Conservation (phyloP, 2,113 vertebrate species). For the Dolichallabes microphthalmus region DNA sequence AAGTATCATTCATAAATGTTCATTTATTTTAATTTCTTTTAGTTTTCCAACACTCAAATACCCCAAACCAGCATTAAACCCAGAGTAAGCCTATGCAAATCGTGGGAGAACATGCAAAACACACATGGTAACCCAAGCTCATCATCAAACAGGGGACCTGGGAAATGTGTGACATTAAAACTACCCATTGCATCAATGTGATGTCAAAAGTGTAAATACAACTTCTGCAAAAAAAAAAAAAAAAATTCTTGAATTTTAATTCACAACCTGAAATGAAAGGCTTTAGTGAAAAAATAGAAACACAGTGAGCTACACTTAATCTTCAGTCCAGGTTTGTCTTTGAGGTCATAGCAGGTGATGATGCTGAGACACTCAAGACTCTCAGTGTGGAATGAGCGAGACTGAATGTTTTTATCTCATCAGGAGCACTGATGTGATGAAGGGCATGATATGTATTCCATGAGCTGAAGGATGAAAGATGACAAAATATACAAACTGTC, state of each 20-base stretch:
- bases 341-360: conserved; percentile 63
- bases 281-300: conserved; percentile 6
- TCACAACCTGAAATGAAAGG: conserved; percentile 8
- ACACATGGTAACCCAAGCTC: neutral
- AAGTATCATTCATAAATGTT: too few species aligned
- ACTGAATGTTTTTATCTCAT: conserved; percentile 43
- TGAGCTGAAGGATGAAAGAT: conserved; percentile 31
- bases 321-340: conserved; percentile 57
- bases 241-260: neutral
- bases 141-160: neutral
- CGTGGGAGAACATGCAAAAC: neutral
- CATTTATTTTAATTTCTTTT: too few species aligned
- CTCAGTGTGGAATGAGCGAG: conserved; percentile 48
- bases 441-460: conserved; percentile 16
- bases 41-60: too few species aligned
- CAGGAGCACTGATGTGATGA: conserved; percentile 21
- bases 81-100: neutral
- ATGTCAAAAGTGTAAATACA: conserved; percentile 7
- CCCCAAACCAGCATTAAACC: neutral
- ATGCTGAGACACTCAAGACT: conserved; percentile 54
- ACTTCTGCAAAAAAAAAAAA: neutral
- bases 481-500: conserved; percentile 33
- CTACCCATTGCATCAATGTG: neutral
- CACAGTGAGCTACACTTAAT: neutral
- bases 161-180: neutral